Percentiles rank a stretch among this genome's conserved stretches.
Evolutionary conservation across 1,140 invertebrate species (phyloP).

Genomic region (Trissolcus basalis): DNA sequence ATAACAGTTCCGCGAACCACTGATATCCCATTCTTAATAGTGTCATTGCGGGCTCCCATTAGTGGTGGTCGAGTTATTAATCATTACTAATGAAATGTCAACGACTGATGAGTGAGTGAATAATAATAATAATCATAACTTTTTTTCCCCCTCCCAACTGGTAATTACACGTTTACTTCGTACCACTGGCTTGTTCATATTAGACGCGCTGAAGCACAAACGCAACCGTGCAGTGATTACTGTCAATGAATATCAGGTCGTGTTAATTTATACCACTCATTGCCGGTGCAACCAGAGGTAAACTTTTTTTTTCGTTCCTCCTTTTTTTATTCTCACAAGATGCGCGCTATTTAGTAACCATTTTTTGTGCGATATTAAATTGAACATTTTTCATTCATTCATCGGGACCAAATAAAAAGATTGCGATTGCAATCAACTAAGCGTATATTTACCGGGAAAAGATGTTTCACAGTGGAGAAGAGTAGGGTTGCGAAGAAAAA

Average conservation of each 20-base stretch:
- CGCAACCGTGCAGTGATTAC: conserved; percentile 32
- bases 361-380: neutral
- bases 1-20: conserved; percentile 24
- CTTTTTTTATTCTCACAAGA: too few relatives aligned
- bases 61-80: conserved; percentile 33
- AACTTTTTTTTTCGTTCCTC: too few relatives aligned
- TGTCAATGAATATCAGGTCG: conserved; percentile 45
- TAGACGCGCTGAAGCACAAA: conserved; percentile 25
- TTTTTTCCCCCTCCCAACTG: conserved; percentile 26
- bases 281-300: neutral
- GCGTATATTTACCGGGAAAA: too few relatives aligned
- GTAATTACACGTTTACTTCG: conserved; percentile 41
- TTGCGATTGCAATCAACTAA: too few relatives aligned
- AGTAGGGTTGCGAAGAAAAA: too few relatives aligned
- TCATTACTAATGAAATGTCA: conserved; percentile 57
- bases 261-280: conserved; percentile 31
- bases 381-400: neutral
- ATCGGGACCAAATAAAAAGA: too few relatives aligned
- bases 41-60: conserved; percentile 35
- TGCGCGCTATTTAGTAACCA: too few relatives aligned
- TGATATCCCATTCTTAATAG: conserved; percentile 19
- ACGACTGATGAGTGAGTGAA: conserved; percentile 44
- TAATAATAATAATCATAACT: conserved; percentile 17
- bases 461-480: too few relatives aligned
- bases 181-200: conserved; percentile 41